phyloP scores from a whole-genome alignment of 1,140 invertebrate genomes.

The Asobara japonica region DNA sequence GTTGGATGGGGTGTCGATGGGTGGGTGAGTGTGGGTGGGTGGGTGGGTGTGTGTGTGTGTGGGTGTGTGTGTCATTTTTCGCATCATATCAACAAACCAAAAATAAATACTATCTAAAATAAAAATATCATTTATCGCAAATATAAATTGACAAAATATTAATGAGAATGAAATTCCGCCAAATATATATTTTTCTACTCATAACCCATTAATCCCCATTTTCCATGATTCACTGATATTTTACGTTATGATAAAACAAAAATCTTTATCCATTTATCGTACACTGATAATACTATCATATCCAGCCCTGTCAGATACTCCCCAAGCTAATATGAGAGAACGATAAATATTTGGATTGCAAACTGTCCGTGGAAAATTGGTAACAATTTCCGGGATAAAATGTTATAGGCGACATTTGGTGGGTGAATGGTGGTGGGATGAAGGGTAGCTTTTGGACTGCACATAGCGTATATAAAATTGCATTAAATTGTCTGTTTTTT shows the following conservation, averaged over 20 bases:
- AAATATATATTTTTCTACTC: not conserved
- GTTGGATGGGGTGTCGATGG: too few species aligned
- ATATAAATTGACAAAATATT: too few species aligned
- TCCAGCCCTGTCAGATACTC: not conserved
- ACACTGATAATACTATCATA: not conserved
- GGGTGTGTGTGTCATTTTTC: too few species aligned
- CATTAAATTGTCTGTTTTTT: too few species aligned
- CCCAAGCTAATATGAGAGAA: slow-evolving; percentile 5
- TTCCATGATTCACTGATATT: not conserved
- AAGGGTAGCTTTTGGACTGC: not conserved
- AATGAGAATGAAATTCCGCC: not conserved
- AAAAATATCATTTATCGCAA: too few species aligned
- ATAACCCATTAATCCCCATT: not conserved
- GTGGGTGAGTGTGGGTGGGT: too few species aligned
- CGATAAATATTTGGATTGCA: slow-evolving; percentile 12
- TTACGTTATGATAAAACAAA: not conserved
- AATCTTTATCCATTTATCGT: slow-evolving; percentile 2
- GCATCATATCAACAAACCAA: too few species aligned
- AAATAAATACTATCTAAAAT: too few species aligned
- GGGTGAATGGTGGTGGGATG: not conserved
- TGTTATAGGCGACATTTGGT: not conserved
- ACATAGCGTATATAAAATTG: not conserved
- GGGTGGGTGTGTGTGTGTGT: too few species aligned
- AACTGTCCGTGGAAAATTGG: not conserved
- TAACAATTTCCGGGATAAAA: slow-evolving; percentile 13